phyloP scores from a whole-genome alignment of 53 echinoderm and acorn worm species.

The Stichopus horrens region DNA sequence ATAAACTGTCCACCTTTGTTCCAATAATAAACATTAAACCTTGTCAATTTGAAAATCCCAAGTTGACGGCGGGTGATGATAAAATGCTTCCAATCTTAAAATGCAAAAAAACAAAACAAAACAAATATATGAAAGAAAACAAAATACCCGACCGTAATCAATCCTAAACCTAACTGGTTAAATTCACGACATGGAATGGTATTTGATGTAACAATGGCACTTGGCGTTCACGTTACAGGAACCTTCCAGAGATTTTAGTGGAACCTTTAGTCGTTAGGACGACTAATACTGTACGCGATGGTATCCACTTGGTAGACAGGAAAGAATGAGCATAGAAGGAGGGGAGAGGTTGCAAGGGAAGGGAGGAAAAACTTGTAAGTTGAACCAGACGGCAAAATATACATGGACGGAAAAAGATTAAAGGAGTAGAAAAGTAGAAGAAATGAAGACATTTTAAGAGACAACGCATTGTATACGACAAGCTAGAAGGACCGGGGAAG shows the following conservation, averaged over 20 bases:
- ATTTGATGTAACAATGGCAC: neutral
- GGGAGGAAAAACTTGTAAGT: neutral
- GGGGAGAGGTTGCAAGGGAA: neutral
- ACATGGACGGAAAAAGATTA: no score
- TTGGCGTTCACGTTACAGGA: slow-evolving; percentile 1
- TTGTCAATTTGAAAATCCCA: slow-evolving; percentile 2
- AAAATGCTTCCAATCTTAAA: neutral
- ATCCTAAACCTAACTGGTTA: neutral
- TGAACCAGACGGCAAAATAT: no score
- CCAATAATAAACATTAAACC: neutral
- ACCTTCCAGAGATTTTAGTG: neutral
- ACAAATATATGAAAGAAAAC: no score
- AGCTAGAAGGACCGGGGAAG: neutral
- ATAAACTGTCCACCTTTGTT: slow-evolving; percentile 4
- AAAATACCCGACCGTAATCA: neutral
- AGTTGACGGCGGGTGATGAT: neutral
- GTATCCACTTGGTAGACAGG: neutral
- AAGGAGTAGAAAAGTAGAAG: no score
- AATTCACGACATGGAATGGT: neutral
- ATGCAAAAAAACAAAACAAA: no score
- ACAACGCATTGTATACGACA: neutral
- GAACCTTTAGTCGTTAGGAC: no score
- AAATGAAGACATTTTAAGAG: no score
- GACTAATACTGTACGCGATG: no score
- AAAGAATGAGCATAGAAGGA: neutral